Conservation (phyloP, 2,797 vertebrate species). For the Graptemys geographica region DNA sequence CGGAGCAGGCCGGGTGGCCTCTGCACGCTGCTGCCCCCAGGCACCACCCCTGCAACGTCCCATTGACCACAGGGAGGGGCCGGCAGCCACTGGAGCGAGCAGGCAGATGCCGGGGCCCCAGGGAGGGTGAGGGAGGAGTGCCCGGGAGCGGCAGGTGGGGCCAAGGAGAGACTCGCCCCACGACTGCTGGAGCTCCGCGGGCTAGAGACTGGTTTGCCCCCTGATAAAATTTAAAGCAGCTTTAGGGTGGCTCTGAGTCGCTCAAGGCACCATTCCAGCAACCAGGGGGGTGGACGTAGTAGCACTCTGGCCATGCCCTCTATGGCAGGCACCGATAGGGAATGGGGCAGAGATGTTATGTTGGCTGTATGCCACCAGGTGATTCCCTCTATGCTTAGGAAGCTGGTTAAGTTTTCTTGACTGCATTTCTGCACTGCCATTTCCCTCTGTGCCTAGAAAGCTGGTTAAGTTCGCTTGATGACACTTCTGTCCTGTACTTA, state of each 20-base stretch:
- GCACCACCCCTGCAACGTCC: too few relatives aligned
- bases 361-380: background rate
- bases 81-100: too few relatives aligned
- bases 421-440: background rate
- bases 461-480: background rate
- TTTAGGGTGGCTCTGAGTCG: background rate
- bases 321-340: background rate
- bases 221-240: fast-evolving
- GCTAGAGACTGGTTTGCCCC: background rate
- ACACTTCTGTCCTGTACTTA: conserved; percentile 12
- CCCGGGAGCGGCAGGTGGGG: too few relatives aligned
- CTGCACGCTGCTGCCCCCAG: too few relatives aligned
- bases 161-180: too few relatives aligned
- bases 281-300: background rate
- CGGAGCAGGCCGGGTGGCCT: too few relatives aligned
- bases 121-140: too few relatives aligned
- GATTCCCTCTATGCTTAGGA: background rate
- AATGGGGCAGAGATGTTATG: background rate
- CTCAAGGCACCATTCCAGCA: fast-evolving
- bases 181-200: too few relatives aligned
- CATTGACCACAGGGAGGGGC: too few relatives aligned
- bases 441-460: too few relatives aligned
- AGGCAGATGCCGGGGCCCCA: too few relatives aligned
- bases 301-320: background rate
- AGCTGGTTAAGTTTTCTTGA: background rate